Conservation (phyloP, 1,140 invertebrate species). For the Spodoptera frugiperda region DNA sequence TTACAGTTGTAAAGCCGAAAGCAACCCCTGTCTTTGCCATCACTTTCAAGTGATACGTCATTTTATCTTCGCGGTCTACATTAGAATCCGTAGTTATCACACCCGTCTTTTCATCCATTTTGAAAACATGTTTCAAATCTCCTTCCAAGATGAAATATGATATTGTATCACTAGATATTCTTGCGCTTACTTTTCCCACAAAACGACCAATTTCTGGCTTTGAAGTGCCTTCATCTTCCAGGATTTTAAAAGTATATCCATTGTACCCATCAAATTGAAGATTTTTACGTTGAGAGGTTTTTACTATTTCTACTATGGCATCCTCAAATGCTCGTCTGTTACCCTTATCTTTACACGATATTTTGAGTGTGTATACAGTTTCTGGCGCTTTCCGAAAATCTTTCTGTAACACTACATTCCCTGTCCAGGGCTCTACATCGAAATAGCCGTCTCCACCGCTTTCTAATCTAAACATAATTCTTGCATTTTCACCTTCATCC, state of each 20-base stretch:
- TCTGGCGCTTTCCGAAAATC: constrained; percentile 88
- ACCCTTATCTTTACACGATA: constrained; percentile 93
- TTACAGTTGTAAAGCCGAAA: constrained; percentile 91
- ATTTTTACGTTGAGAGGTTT: constrained; percentile 89
- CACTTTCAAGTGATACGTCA: constrained; percentile 92
- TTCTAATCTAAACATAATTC: constrained; percentile 91
- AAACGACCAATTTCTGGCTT: constrained; percentile 87
- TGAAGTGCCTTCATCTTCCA: constrained; percentile 91
- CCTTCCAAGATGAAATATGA: constrained; percentile 94
- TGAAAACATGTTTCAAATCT: constrained; percentile 92
- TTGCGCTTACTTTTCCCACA: constrained; percentile 92
- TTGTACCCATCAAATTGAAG: constrained; percentile 91
- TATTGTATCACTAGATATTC: constrained; percentile 85
- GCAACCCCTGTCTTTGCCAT: constrained; percentile 90
- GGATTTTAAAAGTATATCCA: constrained; percentile 93
- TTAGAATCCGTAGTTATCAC: constrained; percentile 92
- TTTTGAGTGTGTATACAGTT: constrained; percentile 89
- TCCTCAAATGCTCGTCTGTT: constrained; percentile 90
- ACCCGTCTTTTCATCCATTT: constrained; percentile 92
- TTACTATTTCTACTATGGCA: constrained; percentile 93
- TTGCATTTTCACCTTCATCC: constrained; percentile 94
- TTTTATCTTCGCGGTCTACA: constrained; percentile 94
- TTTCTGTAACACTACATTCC: constrained; percentile 90
- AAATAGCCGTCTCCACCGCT: constrained; percentile 93
- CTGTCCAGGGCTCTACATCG: constrained; percentile 91